These are phyloP conservation scores for Gymnoscopelus microlampas DNA, from an alignment of 2,797 vertebrate species.

Conservation along the genomic window DNA sequence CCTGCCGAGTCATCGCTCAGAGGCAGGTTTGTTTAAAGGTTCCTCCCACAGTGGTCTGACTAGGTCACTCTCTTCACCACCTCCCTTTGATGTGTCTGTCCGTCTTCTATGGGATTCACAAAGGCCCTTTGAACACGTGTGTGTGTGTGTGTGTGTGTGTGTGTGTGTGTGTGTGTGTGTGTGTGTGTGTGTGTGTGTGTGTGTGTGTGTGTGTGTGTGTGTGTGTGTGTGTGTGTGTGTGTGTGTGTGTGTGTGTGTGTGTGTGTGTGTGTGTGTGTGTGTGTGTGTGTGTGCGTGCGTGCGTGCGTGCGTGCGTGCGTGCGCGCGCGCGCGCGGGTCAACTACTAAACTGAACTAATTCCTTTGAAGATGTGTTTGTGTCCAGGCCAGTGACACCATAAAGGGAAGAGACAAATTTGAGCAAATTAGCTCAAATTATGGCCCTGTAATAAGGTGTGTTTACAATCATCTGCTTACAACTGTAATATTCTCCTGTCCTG, in stretches of 20 bases:
- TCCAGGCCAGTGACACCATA: conserved; percentile 69
- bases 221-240: not conserved
- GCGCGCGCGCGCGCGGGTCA: conserved; percentile 52
- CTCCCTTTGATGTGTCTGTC: conserved; percentile 74
- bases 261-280: not conserved
- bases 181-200: conserved; percentile 6
- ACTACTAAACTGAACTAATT: conserved; percentile 13
- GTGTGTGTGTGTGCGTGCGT: not conserved
- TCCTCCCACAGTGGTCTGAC: conserved; percentile 65
- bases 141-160: conserved; percentile 8
- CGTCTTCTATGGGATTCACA: conserved; percentile 58
- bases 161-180: not conserved
- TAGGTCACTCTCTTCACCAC: conserved; percentile 54
- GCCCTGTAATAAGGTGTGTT: conserved; percentile 58
- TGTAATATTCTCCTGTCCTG: conserved; percentile 17
- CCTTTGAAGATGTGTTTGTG: conserved; percentile 72
- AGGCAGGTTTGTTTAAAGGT: conserved; percentile 62
- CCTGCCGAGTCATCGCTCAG: conserved; percentile 54
- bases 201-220: conserved; percentile 7
- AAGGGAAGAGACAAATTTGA: conserved; percentile 62
- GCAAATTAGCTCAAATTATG: conserved; percentile 32
- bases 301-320: not conserved
- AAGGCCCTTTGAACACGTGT: conserved; percentile 26
- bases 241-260: conserved; percentile 5
- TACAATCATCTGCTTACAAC: conserved; percentile 49